Evolutionary conservation across 1,140 invertebrate species (phyloP), one percentile per base, ranked within the genome.

Genomic region (Mylabris phalerata): DNA sequence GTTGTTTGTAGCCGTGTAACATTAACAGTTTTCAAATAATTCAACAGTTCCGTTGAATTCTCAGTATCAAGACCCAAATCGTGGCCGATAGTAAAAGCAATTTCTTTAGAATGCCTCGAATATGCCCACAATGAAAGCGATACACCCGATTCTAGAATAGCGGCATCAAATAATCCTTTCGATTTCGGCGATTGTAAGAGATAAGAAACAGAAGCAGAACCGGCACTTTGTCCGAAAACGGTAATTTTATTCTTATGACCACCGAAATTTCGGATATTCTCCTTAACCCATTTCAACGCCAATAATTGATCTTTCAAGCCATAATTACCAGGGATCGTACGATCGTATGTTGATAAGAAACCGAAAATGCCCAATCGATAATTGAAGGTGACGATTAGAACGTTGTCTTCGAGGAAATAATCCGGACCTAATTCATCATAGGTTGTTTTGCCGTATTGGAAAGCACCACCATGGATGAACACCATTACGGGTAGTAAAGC

Each of bases 231-330:
- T 4, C 88, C 88, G 1, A 79, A 63, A 3, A 87, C 75, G 0
- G 87, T 89, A 1, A 92, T 80, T 9, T 75, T 72, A 50, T 78
- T 75, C 0, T 84, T 80, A 75, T 92, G 84, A 0, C 88, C 89
- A 1, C 87, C 87, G 68, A 91, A 91, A 0, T 74, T 67, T 0
- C 62, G 73, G 19, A 90, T 87, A 63, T 90, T 86, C 19, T 81
- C 67, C 61, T 83, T 77, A 0, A 90, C 74, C 88, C 88, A 92
- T 19, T 80, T 74, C 1, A 90, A 66, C 0, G 87, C 84, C 11
- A 77, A 72, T 4, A 87, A 81, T 72, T 89, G 85, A 73, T 90
- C 88, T 67, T 85, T 85, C 27, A 88, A 72, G 0, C 85, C 87
- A 67, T 82, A 79, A 67, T 89, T 89, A 11, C 87, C 88, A 0